A percentile compares a stretch with the other conserved stretches of the same genome.
phyloP scores from a whole-genome alignment of 1,140 invertebrate genomes.

The Psix sp. region DNA sequence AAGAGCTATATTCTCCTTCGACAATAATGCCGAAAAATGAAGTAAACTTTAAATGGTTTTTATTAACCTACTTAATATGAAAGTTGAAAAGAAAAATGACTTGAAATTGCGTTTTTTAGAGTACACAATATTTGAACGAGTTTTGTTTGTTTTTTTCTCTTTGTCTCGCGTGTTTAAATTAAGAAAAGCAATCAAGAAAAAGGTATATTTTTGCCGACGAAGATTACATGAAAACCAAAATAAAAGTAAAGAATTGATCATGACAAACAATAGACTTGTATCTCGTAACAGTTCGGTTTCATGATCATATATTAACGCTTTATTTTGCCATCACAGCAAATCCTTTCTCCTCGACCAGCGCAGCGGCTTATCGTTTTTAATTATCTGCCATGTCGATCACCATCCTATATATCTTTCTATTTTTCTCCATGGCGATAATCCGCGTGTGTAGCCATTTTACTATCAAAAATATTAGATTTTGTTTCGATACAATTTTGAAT shows the following conservation, averaged over 20 bases:
- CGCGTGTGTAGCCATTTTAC: constrained; percentile 91
- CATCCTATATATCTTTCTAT: constrained; percentile 88
- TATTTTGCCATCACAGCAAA: constrained; percentile 51
- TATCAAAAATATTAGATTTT: constrained; percentile 87
- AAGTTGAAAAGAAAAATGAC: no score
- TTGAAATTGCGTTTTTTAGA: no score
- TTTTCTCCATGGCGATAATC: constrained; percentile 94
- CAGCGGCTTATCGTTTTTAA: constrained; percentile 55
- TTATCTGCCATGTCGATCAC: constrained; percentile 49
- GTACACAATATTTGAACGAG: no score
- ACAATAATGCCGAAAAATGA: no score
- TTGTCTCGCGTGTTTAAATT: no score
- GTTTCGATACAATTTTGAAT: constrained; percentile 90
- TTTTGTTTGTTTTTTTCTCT: no score
- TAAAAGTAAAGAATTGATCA: constrained; percentile 21
- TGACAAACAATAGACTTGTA: constrained; percentile 37
- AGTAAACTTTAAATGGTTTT: no score
- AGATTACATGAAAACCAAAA: not conserved
- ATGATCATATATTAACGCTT: constrained; percentile 53
- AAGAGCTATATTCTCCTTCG: no score
- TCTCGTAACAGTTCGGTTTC: constrained; percentile 34
- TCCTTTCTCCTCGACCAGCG: constrained; percentile 24
- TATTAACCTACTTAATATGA: no score
- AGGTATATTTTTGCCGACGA: no score
- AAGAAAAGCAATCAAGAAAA: no score